phyloP scores from a whole-genome alignment of 2,888 invertebrate species.

The Sisyra nigra region DNA sequence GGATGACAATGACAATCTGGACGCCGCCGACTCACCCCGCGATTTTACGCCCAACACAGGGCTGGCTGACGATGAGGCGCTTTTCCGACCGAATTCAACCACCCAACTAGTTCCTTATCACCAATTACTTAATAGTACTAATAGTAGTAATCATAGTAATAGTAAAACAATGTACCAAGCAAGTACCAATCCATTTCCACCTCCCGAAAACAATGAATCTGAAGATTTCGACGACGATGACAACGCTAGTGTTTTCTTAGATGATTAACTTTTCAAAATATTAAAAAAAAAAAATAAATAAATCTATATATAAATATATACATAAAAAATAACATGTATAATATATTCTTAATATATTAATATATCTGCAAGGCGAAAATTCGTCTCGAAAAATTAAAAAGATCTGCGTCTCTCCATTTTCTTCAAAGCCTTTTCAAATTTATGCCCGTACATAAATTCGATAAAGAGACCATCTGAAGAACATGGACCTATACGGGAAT shows the following conservation, averaged over 20 bases:
- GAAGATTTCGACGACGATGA: slow-evolving; percentile 2
- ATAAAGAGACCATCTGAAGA: too few relatives aligned
- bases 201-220: slow-evolving; percentile 2
- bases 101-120: not conserved
- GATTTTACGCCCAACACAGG: not conserved
- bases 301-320: not conserved
- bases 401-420: too few relatives aligned
- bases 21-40: not conserved
- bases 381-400: too few relatives aligned
- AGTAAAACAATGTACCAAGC: not conserved
- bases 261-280: not conserved
- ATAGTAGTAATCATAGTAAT: not conserved
- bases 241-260: not conserved
- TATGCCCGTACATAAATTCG: too few relatives aligned
- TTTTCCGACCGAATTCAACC: not conserved
- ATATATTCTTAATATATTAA: too few relatives aligned
- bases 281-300: not conserved
- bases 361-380: too few relatives aligned
- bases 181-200: slow-evolving; percentile 1
- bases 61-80: not conserved
- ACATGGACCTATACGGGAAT: too few relatives aligned
- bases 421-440: too few relatives aligned
- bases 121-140: not conserved
- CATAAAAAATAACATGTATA: too few relatives aligned
- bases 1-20: not conserved